Conservation (phyloP, 2,888 invertebrate species). For the Dolichopus griseipennis region DNA sequence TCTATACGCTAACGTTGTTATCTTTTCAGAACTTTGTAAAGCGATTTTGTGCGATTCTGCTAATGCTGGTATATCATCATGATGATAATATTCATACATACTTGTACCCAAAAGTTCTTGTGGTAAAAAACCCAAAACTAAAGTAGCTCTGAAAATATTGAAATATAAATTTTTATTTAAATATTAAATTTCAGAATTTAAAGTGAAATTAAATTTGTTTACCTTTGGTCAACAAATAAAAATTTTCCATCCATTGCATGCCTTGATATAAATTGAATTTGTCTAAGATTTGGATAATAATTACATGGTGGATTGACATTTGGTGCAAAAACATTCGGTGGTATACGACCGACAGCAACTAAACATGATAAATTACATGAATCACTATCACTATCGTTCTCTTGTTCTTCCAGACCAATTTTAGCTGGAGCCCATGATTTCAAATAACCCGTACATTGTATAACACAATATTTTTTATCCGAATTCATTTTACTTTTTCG, state of each 20-base stretch:
- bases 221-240: conserved; percentile 87
- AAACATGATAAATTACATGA: conserved; percentile 70
- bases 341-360: conserved; percentile 75
- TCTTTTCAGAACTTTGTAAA: conserved; percentile 53
- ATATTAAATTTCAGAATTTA: not conserved
- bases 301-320: conserved; percentile 45
- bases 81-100: conserved; percentile 85
- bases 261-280: conserved; percentile 70
- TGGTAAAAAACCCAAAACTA: conserved; percentile 81
- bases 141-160: conserved; percentile 59
- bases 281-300: conserved; percentile 48
- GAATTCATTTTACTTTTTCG: conserved; percentile 52
- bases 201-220: conserved; percentile 5
- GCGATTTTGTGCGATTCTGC: conserved; percentile 78
- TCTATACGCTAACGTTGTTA: conserved; percentile 63
- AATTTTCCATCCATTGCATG: conserved; percentile 88
- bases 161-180: conserved; percentile 5
- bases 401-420: conserved; percentile 58
- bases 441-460: conserved; percentile 87
- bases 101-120: conserved; percentile 88
- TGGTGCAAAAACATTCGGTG: conserved; percentile 50
- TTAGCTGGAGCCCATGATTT: conserved; percentile 86
- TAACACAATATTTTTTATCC: conserved; percentile 79
- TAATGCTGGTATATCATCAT: conserved; percentile 67
- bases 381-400: conserved; percentile 50